phyloP scores from a whole-genome alignment of 92 coral and sea anemone genomes.

The Chrysogorgia sp. region DNA sequence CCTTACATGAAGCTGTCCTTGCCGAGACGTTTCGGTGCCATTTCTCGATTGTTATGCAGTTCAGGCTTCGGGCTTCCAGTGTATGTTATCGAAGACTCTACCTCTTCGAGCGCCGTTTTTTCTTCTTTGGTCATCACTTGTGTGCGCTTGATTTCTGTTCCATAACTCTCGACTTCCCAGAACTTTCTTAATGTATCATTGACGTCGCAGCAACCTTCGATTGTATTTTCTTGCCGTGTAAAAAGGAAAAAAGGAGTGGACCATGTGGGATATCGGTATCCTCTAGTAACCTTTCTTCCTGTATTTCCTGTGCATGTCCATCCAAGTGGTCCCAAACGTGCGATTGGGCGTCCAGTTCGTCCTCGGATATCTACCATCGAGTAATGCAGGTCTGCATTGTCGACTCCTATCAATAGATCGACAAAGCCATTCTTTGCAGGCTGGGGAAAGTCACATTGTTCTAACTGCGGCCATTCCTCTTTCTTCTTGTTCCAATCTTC shows the following conservation, averaged over 20 bases:
- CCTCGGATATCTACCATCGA: constrained; percentile 6
- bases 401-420: constrained; percentile 47
- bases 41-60: constrained; percentile 21
- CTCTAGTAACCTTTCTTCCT: background rate
- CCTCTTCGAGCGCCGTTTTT: constrained; percentile 13
- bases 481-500: constrained; percentile 59
- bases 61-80: no score
- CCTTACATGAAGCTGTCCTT: constrained; percentile 12
- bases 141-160: constrained; percentile 12
- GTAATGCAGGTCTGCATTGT: constrained; percentile 7
- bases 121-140: constrained; percentile 26
- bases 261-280: background rate
- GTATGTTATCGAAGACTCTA: constrained; percentile 18
- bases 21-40: constrained; percentile 27
- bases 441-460: constrained; percentile 56
- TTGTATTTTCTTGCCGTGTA: background rate
- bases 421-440: constrained; percentile 64
- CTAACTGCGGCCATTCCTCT: constrained; percentile 63
- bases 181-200: constrained; percentile 19
- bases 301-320: constrained; percentile 8
- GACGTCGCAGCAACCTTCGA: constrained; percentile 2
- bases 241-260: background rate
- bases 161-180: constrained; percentile 27
- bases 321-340: constrained; percentile 4
- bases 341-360: constrained; percentile 1